Conservation (phyloP, 30 jellyfish, hydroid and myxozoan genomes). For the Pelagia noctiluca region DNA sequence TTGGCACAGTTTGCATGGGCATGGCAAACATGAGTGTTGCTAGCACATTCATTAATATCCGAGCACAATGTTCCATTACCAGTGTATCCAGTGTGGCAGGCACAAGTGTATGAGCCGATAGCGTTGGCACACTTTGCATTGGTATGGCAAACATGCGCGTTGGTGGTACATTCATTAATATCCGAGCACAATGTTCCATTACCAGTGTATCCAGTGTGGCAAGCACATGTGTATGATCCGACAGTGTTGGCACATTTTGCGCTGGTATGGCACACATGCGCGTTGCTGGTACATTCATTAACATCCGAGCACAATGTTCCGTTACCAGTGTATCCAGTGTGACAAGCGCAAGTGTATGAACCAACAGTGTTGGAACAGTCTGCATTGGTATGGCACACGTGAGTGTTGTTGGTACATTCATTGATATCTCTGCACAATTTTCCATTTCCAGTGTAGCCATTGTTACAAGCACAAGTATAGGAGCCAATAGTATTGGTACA, state of each 20-base stretch:
- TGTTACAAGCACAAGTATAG: slow-evolving; percentile 48
- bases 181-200: slow-evolving; percentile 24
- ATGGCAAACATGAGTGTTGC: background rate
- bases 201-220: too few species aligned
- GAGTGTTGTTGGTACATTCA: slow-evolving; percentile 47
- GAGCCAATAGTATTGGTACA: slow-evolving; percentile 64
- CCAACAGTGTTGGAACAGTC: slow-evolving; percentile 55
- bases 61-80: slow-evolving; percentile 38
- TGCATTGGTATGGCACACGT: slow-evolving; percentile 58
- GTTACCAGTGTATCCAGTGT: slow-evolving; percentile 55
- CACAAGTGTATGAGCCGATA: slow-evolving; percentile 18
- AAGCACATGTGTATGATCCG: slow-evolving; percentile 23
- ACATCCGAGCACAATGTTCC: slow-evolving; percentile 51
- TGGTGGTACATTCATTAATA: slow-evolving; percentile 9
- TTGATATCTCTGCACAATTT: slow-evolving; percentile 47
- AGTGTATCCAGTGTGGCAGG: background rate
- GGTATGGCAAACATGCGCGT: slow-evolving; percentile 26
- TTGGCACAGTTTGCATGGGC: slow-evolving; percentile 25
- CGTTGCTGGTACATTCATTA: slow-evolving; percentile 8
- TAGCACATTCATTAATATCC: slow-evolving; percentile 17
- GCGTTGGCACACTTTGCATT: slow-evolving; percentile 16
- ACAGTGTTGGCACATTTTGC: slow-evolving; percentile 16
- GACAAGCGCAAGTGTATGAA: slow-evolving; percentile 39
- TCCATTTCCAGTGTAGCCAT: slow-evolving; percentile 74
- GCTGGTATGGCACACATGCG: slow-evolving; percentile 29